These are phyloP conservation scores for Eueremaeus valkanovi DNA, from an alignment of 2,888 invertebrate species.

Conservation along the genomic window DNA sequence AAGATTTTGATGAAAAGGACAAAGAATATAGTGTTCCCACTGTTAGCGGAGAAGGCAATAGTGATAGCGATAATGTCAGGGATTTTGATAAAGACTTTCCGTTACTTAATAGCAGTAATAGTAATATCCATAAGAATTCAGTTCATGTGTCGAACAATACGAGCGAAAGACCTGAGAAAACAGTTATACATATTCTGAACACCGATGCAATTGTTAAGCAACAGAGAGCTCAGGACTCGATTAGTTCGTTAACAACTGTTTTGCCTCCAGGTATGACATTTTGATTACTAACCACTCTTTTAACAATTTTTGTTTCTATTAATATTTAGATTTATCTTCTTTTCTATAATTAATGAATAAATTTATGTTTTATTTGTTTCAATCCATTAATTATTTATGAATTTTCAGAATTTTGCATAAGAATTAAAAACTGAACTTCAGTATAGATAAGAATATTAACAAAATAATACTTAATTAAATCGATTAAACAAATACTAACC, in stretches of 20 bases:
- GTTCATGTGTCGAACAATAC: neutral
- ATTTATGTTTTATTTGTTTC: no score
- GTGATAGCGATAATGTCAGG: neutral
- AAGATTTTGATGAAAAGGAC: neutral
- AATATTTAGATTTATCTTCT: neutral
- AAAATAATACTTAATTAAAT: no score
- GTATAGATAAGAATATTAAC: no score
- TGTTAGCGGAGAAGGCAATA: neutral
- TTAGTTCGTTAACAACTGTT: neutral
- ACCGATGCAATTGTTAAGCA: slow-evolving; percentile 14
- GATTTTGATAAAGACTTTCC: slow-evolving; percentile 2
- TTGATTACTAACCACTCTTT: no score
- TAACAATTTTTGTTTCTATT: neutral
- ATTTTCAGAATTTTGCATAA: no score
- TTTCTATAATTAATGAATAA: neutral
- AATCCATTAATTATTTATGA: no score
- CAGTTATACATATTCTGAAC: neutral
- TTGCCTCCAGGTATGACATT: slow-evolving; percentile 10
- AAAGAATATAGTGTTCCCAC: neutral
- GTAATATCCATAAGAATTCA: neutral
- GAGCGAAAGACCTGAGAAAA: neutral
- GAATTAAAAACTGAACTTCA: no score
- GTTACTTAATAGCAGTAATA: neutral
- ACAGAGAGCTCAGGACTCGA: slow-evolving; percentile 9
- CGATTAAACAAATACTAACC: no score